Evolutionary conservation across 2,888 invertebrate genomes (phyloP), one percentile per base, ranked within the genome.

Genomic region (Harpalus rubripes): DNA sequence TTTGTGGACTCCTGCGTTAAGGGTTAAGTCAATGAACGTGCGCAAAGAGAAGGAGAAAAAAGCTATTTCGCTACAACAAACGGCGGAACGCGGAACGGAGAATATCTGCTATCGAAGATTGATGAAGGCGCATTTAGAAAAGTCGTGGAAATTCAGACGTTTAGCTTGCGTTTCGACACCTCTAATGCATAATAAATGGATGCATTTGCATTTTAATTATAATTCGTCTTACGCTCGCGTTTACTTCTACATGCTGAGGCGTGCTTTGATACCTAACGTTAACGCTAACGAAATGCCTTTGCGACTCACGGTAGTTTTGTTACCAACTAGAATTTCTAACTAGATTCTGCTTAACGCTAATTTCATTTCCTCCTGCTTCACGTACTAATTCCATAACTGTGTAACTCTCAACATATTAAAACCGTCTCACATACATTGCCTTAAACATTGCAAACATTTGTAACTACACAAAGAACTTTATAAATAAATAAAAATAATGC

Each of bases 71-170:
- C 78, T 59, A 84, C 76, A 84, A 82, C 82, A 74, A 82, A 82
- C 72, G 74, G 82, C 82, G 82, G 39, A 39, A 76, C 32, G 68
- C 39, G 72, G 52, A 74, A 39, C 72, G 32, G 15, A 68, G 68
- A 41, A 74, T 74, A 84, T 78, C 84, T 74, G 63, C 56, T 78
- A 84, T 84, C 84, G 84, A 84, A 84, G 84, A 84, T 84, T 84
- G 84, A 84, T 84, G 84, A 78, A 61, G 84, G 84, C 52, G 61
- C 83, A 82, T 82, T 82, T 82, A 74, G 81, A 52, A 72, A 68
- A 81, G 52, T 81, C 68, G 56, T 41, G 26, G 81, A 81, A 81
- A 81, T 65, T 68, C 72, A 81, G 68, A 68, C 81, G 58, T 81
- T 81, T 65, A 81, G 32, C 44, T 44, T 18, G 65, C 81, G 81